Base-by-base conservation (phyloP, 2,888 invertebrate species). In the Microplitis deprimator region DNA sequence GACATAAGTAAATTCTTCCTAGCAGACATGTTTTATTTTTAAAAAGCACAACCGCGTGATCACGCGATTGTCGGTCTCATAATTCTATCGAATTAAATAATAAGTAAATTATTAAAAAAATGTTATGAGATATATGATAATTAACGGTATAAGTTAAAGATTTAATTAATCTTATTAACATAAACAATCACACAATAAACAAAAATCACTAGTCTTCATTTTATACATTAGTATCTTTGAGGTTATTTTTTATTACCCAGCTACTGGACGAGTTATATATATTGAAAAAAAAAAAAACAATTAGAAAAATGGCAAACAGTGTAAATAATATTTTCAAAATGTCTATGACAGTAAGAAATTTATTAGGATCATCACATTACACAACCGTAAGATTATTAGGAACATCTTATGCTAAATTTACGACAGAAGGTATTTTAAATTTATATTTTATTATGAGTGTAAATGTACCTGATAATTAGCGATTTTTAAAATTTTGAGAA, bases 321-420 rank as follows among this genome's bases (percentile, higher is more conserved):
- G 68, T 81, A 6, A 80, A 78, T 50, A 81, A 75, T 68, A 68
- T 80, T 59, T 16, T 80, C 20, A 77, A 67, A 76, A 61, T 82
- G 68, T 80, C 82, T 8, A 64, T 78, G 68, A 73, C 71, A 40
- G 68, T 81, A 8, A 78, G 82, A 20, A 79, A 75, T 74, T 77
- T 79, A 29, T 73, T 76, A 7, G 13, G 64, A 5, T 60, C 78
- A 29, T 68, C 74, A 16, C 79, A 75, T 75, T 77, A 61, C 16
- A 59, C 72, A 13, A 17, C 79, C 10, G 75, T 76, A 76, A 79
- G 79, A 60, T 80, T 77, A 60, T 20, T 79, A 17, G 77, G 72
- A 61, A 80, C 72, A 1, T 60, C 68, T n/a, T 6, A n/a, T 7
- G 29, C 69, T 0, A 78, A 40, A 39, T 73, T 62, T 65, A 72